phyloP scores from a whole-genome alignment of 2,113 vertebrate species.

The Halichoerus grypus region DNA sequence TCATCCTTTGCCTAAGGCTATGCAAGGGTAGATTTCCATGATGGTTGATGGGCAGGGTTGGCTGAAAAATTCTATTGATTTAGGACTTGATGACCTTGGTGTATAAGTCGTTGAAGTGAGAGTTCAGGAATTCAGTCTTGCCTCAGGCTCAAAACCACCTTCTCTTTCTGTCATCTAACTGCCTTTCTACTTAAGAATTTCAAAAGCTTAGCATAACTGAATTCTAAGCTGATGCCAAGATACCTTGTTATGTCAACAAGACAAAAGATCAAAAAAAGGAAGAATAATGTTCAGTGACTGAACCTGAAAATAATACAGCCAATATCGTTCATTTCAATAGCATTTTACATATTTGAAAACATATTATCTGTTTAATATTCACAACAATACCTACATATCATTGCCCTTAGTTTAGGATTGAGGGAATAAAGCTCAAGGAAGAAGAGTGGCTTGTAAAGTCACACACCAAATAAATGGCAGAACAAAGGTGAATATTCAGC shows the following conservation, averaged over 20 bases:
- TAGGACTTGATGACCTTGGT: not conserved
- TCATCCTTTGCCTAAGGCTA: not conserved
- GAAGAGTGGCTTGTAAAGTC: not conserved
- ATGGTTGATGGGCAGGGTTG: not conserved
- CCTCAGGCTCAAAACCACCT: not conserved
- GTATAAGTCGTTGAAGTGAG: not conserved
- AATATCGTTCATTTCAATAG: not conserved
- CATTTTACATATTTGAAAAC: not conserved
- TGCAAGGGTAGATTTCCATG: not conserved
- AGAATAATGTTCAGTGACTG: not conserved
- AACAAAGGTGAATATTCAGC: not conserved
- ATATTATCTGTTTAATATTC: not conserved
- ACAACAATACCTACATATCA: not conserved
- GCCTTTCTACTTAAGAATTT: slow-evolving; percentile 46
- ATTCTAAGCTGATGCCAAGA: slow-evolving; percentile 31
- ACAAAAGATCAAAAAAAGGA: slow-evolving; percentile 7
- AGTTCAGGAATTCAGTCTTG: slow-evolving; percentile 33
- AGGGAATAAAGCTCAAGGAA: slow-evolving; percentile 8
- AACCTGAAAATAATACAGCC: not conserved
- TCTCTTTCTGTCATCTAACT: slow-evolving; percentile 4
- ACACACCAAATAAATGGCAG: not conserved
- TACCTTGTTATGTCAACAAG: slow-evolving; percentile 30
- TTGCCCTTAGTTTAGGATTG: not conserved
- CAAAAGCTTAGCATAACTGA: slow-evolving; percentile 39
- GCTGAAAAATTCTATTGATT: not conserved